These are phyloP conservation scores for Plebejus argus DNA, from an alignment of 2,888 invertebrate species.

Conservation along the genomic window DNA sequence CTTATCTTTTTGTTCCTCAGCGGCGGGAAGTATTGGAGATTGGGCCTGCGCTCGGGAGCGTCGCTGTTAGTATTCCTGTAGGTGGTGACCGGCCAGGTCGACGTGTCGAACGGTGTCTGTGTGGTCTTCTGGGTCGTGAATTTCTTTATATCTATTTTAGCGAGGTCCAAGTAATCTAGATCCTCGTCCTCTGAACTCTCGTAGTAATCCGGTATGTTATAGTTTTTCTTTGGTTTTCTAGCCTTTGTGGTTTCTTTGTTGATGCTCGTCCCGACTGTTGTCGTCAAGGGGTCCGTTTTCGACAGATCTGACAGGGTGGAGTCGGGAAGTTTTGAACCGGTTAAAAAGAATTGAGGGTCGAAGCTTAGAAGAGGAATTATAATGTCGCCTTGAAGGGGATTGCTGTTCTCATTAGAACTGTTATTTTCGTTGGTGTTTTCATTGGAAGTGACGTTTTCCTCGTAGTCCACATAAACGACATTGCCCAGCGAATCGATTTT, in stretches of 20 bases:
- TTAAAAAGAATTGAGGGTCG: constrained; percentile 14
- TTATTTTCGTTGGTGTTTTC: constrained; percentile 45
- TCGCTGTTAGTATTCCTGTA: constrained; percentile 41
- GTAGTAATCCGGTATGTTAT: constrained; percentile 59
- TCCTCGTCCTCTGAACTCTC: constrained; percentile 62
- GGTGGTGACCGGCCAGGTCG: constrained; percentile 43
- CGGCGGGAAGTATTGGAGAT: constrained; percentile 71
- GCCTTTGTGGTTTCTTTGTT: constrained; percentile 39
- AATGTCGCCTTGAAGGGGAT: not conserved
- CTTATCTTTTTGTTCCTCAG: constrained; percentile 50
- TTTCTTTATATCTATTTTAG: constrained; percentile 66
- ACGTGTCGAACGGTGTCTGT: constrained; percentile 42
- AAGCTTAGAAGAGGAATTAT: constrained; percentile 19
- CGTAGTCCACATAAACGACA: constrained; percentile 63
- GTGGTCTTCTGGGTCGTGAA: constrained; percentile 45
- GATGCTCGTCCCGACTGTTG: constrained; percentile 32
- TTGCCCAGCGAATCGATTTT: constrained; percentile 61
- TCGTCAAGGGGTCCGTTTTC: constrained; percentile 18
- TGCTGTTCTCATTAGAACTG: constrained; percentile 7
- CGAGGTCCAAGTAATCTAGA: constrained; percentile 58
- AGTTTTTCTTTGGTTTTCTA: constrained; percentile 51
- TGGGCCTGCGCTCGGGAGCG: constrained; percentile 57
- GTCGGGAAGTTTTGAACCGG: not conserved
- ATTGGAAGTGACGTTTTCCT: constrained; percentile 55
- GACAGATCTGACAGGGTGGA: not conserved